A percentile compares a stretch with the other conserved stretches of the same genome.
These are phyloP conservation scores for Drosophila mettleri DNA, from an alignment of 2,888 invertebrate genomes.

Conservation along the genomic window DNA sequence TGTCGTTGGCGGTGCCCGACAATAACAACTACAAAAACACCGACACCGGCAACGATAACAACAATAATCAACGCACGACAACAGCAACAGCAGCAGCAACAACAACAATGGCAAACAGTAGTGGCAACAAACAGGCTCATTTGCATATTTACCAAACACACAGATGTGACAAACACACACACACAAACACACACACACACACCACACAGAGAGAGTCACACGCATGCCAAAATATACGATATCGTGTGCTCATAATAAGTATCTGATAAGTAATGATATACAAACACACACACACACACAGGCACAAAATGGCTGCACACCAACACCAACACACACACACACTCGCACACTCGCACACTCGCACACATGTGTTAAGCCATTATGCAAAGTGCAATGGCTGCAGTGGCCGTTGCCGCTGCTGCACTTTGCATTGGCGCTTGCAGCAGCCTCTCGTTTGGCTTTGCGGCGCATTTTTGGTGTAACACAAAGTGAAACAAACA, in stretches of 20 bases:
- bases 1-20: constrained; percentile 69
- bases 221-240: constrained; percentile 77
- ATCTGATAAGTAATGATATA: constrained; percentile 83
- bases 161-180: constrained; percentile 54
- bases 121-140: constrained; percentile 81
- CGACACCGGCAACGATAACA: constrained; percentile 62
- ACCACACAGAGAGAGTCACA: background rate
- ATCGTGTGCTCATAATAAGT: constrained; percentile 82
- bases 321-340: constrained; percentile 52
- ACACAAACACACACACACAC: constrained; percentile 11
- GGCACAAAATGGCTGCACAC: constrained; percentile 78
- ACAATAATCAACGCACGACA: constrained; percentile 75
- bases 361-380: constrained; percentile 41
- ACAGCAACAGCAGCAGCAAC: constrained; percentile 43
- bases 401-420: constrained; percentile 58
- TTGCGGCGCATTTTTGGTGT: constrained; percentile 81
- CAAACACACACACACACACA: constrained; percentile 70
- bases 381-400: constrained; percentile 81
- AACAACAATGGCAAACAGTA: constrained; percentile 79
- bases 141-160: constrained; percentile 81
- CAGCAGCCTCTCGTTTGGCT: constrained; percentile 74
- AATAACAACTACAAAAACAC: constrained; percentile 75
- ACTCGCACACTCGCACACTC: constrained; percentile 23
- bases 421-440: constrained; percentile 66
- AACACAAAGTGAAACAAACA: constrained; percentile 76